Evolutionary conservation across 2,888 invertebrate genomes (phyloP).

Genomic region (Halictus quadricinctus): DNA sequence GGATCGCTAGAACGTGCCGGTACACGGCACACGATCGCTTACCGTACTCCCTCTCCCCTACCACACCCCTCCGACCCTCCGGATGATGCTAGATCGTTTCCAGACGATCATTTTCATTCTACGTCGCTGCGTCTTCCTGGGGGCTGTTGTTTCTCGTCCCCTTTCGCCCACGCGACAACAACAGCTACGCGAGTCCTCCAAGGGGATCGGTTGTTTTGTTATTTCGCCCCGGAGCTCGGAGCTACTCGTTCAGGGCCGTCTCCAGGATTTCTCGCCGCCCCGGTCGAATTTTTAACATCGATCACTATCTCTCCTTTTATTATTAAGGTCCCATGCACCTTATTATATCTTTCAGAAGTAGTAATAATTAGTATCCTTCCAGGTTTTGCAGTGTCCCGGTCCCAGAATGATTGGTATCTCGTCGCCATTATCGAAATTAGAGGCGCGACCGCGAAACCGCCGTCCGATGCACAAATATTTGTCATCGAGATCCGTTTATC

Average conservation of each 20-base stretch:
- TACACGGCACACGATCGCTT: neutral
- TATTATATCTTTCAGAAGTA: no score
- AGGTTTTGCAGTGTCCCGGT: no score
- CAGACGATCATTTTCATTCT: conserved; percentile 14
- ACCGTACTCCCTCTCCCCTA: neutral
- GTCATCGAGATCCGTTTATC: conserved; percentile 1
- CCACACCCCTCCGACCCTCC: neutral
- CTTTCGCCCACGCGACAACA: conserved; percentile 22
- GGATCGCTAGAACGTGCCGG: conserved; percentile 53
- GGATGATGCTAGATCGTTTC: neutral
- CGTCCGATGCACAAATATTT: neutral
- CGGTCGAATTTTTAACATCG: neutral
- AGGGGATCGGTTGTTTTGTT: conserved; percentile 21
- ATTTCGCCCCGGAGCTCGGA: conserved; percentile 14
- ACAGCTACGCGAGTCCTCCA: conserved; percentile 9
- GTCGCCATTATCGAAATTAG: neutral
- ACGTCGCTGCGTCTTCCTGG: neutral
- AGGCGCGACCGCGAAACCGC: neutral
- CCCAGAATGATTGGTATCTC: neutral
- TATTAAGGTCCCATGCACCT: no score
- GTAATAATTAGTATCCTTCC: no score
- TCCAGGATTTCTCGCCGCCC: neutral
- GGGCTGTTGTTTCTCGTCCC: conserved; percentile 12
- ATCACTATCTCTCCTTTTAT: neutral
- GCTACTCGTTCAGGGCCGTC: conserved; percentile 17